A percentile compares a stretch with the other conserved stretches of the same genome.
Evolutionary conservation across 2,888 invertebrate genomes (phyloP).

Genomic region (Nemurella pictetii): DNA sequence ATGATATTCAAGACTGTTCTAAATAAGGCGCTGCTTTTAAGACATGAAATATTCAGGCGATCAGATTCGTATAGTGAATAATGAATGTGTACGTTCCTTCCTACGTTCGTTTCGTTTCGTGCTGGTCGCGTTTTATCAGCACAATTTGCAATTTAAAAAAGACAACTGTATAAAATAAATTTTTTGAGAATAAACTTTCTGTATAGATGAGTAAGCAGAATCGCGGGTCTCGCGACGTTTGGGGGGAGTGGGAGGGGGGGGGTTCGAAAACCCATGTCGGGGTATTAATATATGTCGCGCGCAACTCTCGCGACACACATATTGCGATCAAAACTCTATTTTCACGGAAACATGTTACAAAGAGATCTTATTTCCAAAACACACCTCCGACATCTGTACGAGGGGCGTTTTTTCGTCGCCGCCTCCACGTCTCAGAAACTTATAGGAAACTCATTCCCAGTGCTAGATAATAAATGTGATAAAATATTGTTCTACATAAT

Average conservation of each 20-base stretch:
- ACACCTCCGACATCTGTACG: background rate
- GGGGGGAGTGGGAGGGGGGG: background rate
- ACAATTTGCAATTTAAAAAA: slow-evolving; percentile 24
- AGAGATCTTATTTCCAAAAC: no score
- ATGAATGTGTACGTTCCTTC: background rate
- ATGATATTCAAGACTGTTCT: background rate
- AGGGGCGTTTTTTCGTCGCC: background rate
- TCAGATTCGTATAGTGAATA: slow-evolving; percentile 5
- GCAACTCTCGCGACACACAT: background rate
- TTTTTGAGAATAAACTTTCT: background rate
- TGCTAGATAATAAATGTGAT: background rate
- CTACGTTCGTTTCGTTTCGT: background rate
- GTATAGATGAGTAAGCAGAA: background rate
- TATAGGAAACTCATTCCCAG: background rate
- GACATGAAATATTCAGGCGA: slow-evolving; percentile 4
- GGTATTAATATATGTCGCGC: no score
- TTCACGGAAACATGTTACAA: background rate
- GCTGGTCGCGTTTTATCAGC: background rate
- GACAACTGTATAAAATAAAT: background rate
- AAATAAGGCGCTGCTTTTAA: background rate
- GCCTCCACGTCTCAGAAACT: no score
- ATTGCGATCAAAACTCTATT: background rate
- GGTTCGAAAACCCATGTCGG: no score
- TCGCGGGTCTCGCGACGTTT: no score
- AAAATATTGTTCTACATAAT: background rate